A percentile compares a stretch with the other conserved stretches of the same genome.
phyloP scores from a whole-genome alignment of 1,140 invertebrate genomes.

The Ridgeia piscesae region DNA sequence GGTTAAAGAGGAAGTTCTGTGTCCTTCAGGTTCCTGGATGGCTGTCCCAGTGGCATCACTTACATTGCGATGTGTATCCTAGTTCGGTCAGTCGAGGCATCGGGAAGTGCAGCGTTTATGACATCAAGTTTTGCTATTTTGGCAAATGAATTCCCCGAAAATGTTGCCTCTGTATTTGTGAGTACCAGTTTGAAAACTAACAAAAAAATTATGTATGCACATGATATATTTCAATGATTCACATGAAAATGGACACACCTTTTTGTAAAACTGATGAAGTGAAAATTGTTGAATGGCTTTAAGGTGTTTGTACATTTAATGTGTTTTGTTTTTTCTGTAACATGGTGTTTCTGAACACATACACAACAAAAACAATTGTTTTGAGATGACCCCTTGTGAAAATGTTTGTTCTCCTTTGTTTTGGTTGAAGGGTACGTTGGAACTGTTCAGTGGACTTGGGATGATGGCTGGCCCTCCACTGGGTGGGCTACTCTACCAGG shows the following conservation, averaged over 20 bases:
- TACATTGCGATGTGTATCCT: conserved; percentile 86
- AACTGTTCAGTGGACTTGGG: conserved; percentile 87
- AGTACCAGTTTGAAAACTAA: not conserved
- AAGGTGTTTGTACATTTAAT: too few species aligned
- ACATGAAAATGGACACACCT: too few species aligned
- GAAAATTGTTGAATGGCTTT: too few species aligned
- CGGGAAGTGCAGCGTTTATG: conserved; percentile 88
- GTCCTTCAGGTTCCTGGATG: conserved; percentile 61
- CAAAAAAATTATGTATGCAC: too few species aligned
- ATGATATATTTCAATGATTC: too few species aligned
- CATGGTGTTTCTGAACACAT: too few species aligned
- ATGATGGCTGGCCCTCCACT: conserved; percentile 81
- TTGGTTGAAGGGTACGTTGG: conserved; percentile 71
- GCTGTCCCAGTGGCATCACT: conserved; percentile 74
- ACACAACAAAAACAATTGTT: not conserved
- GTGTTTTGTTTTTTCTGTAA: too few species aligned
- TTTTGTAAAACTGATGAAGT: too few species aligned
- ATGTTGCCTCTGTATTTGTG: conserved; percentile 88
- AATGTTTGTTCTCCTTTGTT: not conserved
- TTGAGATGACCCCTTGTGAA: not conserved
- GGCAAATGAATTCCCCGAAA: conserved; percentile 88
- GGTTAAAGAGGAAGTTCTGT: not conserved
- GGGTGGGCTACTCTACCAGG: conserved; percentile 77
- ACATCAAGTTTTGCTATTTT: conserved; percentile 91
- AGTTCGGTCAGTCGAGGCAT: conserved; percentile 85